A percentile compares a stretch with the other conserved stretches of the same genome.
These are phyloP conservation scores for Meteorus colon DNA, from an alignment of 2,888 invertebrate genomes.

Conservation along the genomic window DNA sequence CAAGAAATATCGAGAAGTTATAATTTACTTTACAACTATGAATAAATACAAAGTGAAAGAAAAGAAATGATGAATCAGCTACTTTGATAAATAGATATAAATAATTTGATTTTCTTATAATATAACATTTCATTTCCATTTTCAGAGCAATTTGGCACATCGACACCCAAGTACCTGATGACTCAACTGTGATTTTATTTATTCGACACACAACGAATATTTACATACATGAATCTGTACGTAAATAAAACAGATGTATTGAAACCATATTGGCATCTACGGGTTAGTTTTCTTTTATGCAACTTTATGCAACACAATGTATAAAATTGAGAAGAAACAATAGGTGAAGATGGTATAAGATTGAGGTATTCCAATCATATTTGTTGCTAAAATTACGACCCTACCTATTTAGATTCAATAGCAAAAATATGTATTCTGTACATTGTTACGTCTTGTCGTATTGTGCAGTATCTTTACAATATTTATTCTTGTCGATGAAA, in stretches of 20 bases:
- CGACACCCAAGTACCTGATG: conserved; percentile 67
- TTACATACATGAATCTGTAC: neutral
- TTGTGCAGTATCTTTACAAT: conserved; percentile 2
- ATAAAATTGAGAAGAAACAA: neutral
- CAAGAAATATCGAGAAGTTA: neutral
- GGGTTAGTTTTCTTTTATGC: neutral
- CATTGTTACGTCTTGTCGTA: conserved; percentile 22
- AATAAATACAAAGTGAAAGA: conserved; percentile 16
- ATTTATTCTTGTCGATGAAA: neutral
- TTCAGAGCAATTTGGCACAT: conserved; percentile 62
- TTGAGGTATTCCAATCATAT: neutral
- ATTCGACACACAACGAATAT: conserved; percentile 27
- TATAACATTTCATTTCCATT: conserved; percentile 54
- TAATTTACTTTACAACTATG: neutral
- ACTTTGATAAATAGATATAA: conserved; percentile 12
- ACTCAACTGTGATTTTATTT: conserved; percentile 63
- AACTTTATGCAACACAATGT: neutral
- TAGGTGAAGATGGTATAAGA: neutral
- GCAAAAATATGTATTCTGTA: conserved; percentile 4
- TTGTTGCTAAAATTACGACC: neutral
- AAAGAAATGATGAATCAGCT: conserved; percentile 7
- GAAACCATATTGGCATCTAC: neutral
- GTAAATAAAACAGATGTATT: neutral
- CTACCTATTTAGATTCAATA: neutral
- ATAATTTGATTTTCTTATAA: conserved; percentile 37